phyloP scores from a whole-genome alignment of 1,140 invertebrate genomes.

The Formica selysi region DNA sequence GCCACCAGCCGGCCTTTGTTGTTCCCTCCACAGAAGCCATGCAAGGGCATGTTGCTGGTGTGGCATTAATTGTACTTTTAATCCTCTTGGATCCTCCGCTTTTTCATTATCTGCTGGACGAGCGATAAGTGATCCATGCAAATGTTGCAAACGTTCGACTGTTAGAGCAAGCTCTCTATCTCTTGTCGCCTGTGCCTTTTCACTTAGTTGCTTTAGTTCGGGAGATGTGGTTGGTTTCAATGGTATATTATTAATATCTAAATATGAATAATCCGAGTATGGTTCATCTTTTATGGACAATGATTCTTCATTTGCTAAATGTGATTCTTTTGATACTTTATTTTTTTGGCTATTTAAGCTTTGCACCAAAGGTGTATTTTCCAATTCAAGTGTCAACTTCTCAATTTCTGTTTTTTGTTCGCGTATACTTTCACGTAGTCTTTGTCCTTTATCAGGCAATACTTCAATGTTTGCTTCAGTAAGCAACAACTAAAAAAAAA shows the following conservation, averaged over 20 bases:
- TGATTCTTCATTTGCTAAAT: neutral
- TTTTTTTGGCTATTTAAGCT: slow-evolving; percentile 58
- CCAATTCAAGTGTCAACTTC: slow-evolving; percentile 82
- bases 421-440: slow-evolving; percentile 82
- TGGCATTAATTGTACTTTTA: slow-evolving; percentile 91
- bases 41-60: slow-evolving; percentile 95
- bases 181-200: slow-evolving; percentile 88
- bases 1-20: slow-evolving; percentile 93
- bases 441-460: slow-evolving; percentile 87
- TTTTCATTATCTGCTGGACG: slow-evolving; percentile 88
- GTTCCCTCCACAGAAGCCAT: slow-evolving; percentile 96
- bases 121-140: slow-evolving; percentile 91
- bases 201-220: slow-evolving; percentile 71
- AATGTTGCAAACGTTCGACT: slow-evolving; percentile 89
- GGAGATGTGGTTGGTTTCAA: slow-evolving; percentile 44
- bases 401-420: slow-evolving; percentile 82
- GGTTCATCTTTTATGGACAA: neutral
- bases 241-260: slow-evolving; percentile 36
- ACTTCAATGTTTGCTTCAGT: slow-evolving; percentile 84
- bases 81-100: slow-evolving; percentile 88
- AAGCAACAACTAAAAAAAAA: slow-evolving; percentile 83
- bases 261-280: neutral
- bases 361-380: slow-evolving; percentile 84
- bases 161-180: slow-evolving; percentile 89
- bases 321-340: neutral